Evolutionary conservation across 1,140 invertebrate genomes (phyloP), one percentile per base, ranked within the genome.

Genomic region (Amyelois transitella): DNA sequence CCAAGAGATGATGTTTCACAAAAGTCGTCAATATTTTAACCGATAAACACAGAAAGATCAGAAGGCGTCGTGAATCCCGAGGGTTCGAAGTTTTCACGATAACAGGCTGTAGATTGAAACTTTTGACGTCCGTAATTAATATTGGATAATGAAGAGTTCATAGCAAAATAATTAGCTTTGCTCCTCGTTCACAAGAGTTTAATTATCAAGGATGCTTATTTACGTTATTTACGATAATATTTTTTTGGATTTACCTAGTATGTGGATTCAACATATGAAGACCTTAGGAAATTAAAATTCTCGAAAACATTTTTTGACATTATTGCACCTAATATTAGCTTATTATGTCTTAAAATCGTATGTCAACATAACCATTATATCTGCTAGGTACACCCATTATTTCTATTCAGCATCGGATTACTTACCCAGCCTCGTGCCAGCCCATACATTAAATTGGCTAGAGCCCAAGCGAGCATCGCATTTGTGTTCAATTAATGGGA

Each of bases 401-500:
- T 75, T 73, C 65, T 69, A 78, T 82, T 80, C 66, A 72, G 65
- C 64, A 61, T 75, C 60, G 77, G 78, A 75, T 79, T 76, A 74
- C 64, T 50, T 61, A 75, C 63, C 55, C 53, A 20, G 57, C 58
- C 54, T 52, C 67, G 73, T 77, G 79, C 81, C 79, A 82, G 81
- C 75, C 80, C 69, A 78, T 76, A 81, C 80, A 78, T 80, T 81
- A 78, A 72, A 78, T 81, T 85, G 80, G 81, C 78, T 47, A 54
- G 57, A 61, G 68, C 77, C 77, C 80, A 81, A 85, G 59, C 70
- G 61, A 60, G 69, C 74, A 69, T 69, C 64, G 67, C 62, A 65
- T 72, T 74, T 67, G 62, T 64, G 71, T 72, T 68, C 73, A 77
- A 81, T 76, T 83, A 81, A 83, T 83, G 68, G 75, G 64, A 57